These are phyloP conservation scores for Hippocampus kuda DNA, from an alignment of 2,797 vertebrate genomes.

Conservation along the genomic window DNA sequence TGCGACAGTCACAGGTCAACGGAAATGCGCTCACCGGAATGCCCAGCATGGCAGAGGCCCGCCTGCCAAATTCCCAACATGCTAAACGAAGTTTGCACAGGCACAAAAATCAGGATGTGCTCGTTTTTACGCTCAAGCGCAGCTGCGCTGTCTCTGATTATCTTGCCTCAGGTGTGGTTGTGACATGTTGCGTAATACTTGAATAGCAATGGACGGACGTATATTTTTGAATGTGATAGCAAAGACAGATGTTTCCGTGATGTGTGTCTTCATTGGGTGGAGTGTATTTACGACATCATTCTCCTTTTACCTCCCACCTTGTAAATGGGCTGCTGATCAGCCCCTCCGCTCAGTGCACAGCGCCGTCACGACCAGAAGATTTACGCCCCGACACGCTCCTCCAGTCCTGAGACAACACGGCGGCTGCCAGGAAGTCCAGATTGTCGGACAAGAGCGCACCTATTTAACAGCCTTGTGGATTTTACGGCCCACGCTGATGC, in stretches of 20 bases:
- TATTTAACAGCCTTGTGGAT: conserved; percentile 52
- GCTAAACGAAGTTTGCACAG: too few species aligned
- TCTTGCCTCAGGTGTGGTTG: too few species aligned
- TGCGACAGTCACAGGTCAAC: too few species aligned
- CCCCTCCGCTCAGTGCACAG: conserved; percentile 17
- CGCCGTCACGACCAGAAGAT: conserved; percentile 42
- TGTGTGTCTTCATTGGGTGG: background rate
- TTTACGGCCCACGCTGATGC: conserved; percentile 48
- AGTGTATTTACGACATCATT: background rate
- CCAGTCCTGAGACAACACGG: conserved; percentile 39
- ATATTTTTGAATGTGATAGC: background rate
- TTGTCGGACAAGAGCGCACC: conserved; percentile 45
- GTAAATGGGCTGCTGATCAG: conserved; percentile 1
- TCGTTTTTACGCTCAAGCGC: too few species aligned
- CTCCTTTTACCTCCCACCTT: conserved; percentile 3
- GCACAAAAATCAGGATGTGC: too few species aligned
- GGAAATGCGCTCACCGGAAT: too few species aligned
- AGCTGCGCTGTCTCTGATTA: too few species aligned
- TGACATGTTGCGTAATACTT: background rate
- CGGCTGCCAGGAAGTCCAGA: conserved; percentile 47
- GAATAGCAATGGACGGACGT: background rate
- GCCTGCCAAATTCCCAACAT: too few species aligned
- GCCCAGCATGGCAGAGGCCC: too few species aligned
- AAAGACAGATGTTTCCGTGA: background rate
- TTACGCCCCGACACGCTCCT: conserved; percentile 58